Percentiles rank a stretch among this genome's conserved stretches.
Evolutionary conservation across 1,140 invertebrate genomes (phyloP).

Genomic region (Drosophila asahinai): DNA sequence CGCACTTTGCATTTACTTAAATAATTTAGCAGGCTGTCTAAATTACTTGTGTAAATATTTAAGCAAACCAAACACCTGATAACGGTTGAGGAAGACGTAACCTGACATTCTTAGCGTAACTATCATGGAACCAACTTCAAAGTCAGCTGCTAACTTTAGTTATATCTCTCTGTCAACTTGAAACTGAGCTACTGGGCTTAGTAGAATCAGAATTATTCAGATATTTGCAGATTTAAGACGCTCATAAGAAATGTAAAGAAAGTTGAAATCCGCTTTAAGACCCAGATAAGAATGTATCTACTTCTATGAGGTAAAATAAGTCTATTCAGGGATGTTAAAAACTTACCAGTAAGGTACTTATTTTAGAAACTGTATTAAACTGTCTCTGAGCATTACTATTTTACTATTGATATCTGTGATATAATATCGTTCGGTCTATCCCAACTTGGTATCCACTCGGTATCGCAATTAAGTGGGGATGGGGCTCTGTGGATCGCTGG

Average conservation of each 20-base stretch:
- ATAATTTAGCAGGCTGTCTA: conserved; percentile 10
- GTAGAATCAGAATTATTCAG: not conserved
- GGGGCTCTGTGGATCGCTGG: conserved; percentile 32
- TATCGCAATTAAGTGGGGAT: conserved; percentile 5
- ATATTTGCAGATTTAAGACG: not conserved
- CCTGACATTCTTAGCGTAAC: not conserved
- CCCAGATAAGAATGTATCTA: not conserved
- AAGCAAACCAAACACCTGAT: conserved; percentile 23
- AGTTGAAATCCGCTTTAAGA: not conserved
- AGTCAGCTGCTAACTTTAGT: not conserved
- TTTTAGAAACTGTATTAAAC: too few relatives aligned
- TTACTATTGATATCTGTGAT: not conserved
- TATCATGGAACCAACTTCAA: not conserved
- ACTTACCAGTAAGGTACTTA: too few relatives aligned
- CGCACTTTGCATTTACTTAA: conserved; percentile 16
- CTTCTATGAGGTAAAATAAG: too few relatives aligned
- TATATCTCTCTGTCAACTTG: not conserved
- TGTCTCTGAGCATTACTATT: too few relatives aligned
- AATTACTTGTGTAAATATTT: conserved; percentile 38
- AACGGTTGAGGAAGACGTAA: conserved; percentile 18
- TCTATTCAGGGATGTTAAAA: too few relatives aligned
- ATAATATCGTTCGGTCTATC: not conserved
- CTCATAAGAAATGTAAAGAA: too few relatives aligned
- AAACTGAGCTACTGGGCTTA: conserved; percentile 10
- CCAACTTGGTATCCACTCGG: conserved; percentile 17